Evolutionary conservation across 2,113 vertebrate genomes (phyloP), one percentile per base, ranked within the genome.

Genomic region (Poecile atricapillus): DNA sequence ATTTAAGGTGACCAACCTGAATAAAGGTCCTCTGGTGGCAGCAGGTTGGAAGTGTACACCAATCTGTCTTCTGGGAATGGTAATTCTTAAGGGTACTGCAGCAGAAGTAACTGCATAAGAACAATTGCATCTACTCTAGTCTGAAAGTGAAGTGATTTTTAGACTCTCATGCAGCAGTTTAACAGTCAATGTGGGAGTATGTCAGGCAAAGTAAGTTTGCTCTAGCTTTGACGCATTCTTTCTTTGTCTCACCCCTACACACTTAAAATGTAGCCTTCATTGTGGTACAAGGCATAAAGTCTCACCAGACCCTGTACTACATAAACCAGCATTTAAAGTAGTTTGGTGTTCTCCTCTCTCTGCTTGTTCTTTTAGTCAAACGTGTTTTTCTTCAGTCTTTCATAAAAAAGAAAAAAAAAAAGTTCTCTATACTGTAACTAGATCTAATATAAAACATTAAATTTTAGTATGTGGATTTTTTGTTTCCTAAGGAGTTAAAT

Each of bases 1-100:
- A 90, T 93, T 69, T 83, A 73, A 94, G 50, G 46, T 86, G 63
- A 86, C 35, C 33, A 73, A 47, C 46, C 30, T 76, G 46, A 76
- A 63, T 69, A 74, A 91, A 89, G n/a, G 90, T 95, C 95, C 90
- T 94, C 91, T 96, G 82, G 63, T 80, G 84, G 91, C 67, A 90
- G 74, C 43, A 74, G 25, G 50, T 55, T 83, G 84, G 50, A 94
- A 95, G 44, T 69, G 81, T 92, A 55, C 70, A 46, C 21, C 37
- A 55, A 10, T 10, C 19, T 22, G n/a, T 74, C 67, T 55, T 68
- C 35, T 0, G 17, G 50, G 75, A 83, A 39, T 33, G 56, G 43
- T 63, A 74, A 56, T 88, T 89, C 67, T 52, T 59, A 13, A 25
- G 58, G 30, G 63, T 93, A 80, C 35, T 90, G 78, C 75, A 64